Percentiles rank a stretch among this genome's conserved stretches.
phyloP scores from a whole-genome alignment of 1,140 invertebrate genomes.

The Megathymus violae region DNA sequence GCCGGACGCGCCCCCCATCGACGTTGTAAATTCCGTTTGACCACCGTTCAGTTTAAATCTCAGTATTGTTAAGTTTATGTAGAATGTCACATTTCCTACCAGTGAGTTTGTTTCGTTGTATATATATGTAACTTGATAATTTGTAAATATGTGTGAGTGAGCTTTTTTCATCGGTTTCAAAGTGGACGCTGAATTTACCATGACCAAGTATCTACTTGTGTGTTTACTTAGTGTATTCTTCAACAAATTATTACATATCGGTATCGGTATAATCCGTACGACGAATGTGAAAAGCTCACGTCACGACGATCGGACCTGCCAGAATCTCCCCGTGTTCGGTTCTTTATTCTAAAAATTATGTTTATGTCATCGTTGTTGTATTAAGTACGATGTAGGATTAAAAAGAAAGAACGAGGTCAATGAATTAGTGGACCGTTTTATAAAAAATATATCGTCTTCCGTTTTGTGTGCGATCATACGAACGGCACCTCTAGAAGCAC shows the following conservation, averaged over 20 bases:
- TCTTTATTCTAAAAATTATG: slow-evolving; percentile 39
- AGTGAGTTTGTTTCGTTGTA: slow-evolving; percentile 36
- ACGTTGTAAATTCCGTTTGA: slow-evolving; percentile 47
- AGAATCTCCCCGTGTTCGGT: slow-evolving; percentile 44
- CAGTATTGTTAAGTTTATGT: slow-evolving; percentile 74
- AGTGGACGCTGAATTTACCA: too few relatives aligned
- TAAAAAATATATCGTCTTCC: slow-evolving; percentile 64
- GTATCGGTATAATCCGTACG: too few relatives aligned
- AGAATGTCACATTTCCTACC: slow-evolving; percentile 29
- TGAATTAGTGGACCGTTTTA: slow-evolving; percentile 35
- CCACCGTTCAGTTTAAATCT: slow-evolving; percentile 68
- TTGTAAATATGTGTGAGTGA: slow-evolving; percentile 5
- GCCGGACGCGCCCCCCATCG: slow-evolving; percentile 40
- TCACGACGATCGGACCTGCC: slow-evolving; percentile 16
- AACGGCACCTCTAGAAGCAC: slow-evolving; percentile 48
- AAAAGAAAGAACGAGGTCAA: too few relatives aligned
- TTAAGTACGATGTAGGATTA: slow-evolving; percentile 42
- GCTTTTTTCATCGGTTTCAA: background rate
- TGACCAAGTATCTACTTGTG: background rate
- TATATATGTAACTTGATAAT: slow-evolving; percentile 12
- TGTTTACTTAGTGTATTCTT: background rate
- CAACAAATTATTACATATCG: background rate
- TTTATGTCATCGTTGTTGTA: slow-evolving; percentile 57
- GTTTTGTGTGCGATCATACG: slow-evolving; percentile 53
- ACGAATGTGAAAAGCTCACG: slow-evolving; percentile 11